phyloP scores from a whole-genome alignment of 2,888 invertebrate genomes.

The Coremacera marginata region DNA sequence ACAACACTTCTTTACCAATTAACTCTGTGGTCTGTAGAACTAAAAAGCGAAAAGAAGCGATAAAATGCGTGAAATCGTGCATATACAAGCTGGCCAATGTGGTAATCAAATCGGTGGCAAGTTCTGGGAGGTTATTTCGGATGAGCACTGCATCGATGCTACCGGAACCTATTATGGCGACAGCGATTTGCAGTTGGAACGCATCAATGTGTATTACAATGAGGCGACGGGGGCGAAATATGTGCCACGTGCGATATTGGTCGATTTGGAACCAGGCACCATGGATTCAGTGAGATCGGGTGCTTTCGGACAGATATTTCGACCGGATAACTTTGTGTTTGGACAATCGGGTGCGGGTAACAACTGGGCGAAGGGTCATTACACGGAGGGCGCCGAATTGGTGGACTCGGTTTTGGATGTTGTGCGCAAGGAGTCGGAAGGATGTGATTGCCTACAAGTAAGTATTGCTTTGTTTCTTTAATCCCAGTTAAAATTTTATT shows the following conservation, averaged over 20 bases:
- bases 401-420: conserved; percentile 89
- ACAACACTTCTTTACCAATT: not conserved
- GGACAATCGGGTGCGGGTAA: conserved; percentile 89
- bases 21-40: not conserved
- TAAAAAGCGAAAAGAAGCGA: not conserved
- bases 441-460: conserved; percentile 88
- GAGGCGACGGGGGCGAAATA: conserved; percentile 94
- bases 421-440: conserved; percentile 87
- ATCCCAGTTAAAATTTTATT: not conserved
- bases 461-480: not conserved
- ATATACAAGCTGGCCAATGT: conserved; percentile 94
- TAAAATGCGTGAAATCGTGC: conserved; percentile 96
- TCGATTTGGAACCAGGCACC: conserved; percentile 96
- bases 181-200: conserved; percentile 91
- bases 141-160: conserved; percentile 94
- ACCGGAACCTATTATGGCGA: conserved; percentile 92
- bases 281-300: conserved; percentile 98
- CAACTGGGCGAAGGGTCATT: conserved; percentile 93
- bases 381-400: conserved; percentile 91
- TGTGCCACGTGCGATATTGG: conserved; percentile 92
- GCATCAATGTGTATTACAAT: conserved; percentile 97
- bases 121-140: conserved; percentile 97
- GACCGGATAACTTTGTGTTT: conserved; percentile 96
- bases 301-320: conserved; percentile 92
- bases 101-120: conserved; percentile 97